phyloP scores from a whole-genome alignment of 2,113 vertebrate genomes.

The Suricata suricatta region DNA sequence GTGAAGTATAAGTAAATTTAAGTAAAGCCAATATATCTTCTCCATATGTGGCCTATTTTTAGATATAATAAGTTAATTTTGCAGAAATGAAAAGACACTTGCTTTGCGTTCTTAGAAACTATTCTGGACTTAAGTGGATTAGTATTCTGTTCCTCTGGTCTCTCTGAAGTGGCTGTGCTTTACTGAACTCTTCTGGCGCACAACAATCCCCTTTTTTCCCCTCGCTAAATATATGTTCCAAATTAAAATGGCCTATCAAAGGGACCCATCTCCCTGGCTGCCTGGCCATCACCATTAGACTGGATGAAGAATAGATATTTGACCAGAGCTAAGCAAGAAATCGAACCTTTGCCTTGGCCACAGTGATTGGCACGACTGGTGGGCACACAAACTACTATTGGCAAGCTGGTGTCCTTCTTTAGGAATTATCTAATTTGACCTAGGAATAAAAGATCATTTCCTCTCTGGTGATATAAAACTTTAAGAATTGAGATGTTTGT shows the following conservation, averaged over 20 bases:
- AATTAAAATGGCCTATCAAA: neutral
- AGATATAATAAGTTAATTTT: neutral
- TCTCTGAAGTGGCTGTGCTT: neutral
- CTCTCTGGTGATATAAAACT: neutral
- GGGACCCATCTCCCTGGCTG: neutral
- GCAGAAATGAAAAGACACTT: neutral
- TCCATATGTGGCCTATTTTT: neutral
- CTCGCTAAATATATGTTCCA: neutral
- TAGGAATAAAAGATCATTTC: neutral
- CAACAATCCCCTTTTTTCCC: neutral
- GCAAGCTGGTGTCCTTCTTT: neutral
- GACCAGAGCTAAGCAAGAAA: too few relatives aligned
- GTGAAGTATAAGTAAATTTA: neutral
- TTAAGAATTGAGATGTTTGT: neutral
- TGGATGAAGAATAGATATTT: neutral
- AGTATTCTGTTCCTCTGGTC: neutral
- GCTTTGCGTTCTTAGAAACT: neutral
- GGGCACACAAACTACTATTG: neutral
- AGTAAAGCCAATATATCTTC: neutral
- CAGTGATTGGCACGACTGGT: neutral
- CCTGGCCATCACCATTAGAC: neutral
- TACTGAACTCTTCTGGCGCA: neutral
- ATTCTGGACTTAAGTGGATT: neutral
- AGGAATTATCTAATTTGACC: neutral
- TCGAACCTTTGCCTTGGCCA: neutral